Percentiles rank a stretch among this genome's conserved stretches.
phyloP scores from a whole-genome alignment of 30 jellyfish, hydroid and myxozoan species.

The Hydractinia echinata region DNA sequence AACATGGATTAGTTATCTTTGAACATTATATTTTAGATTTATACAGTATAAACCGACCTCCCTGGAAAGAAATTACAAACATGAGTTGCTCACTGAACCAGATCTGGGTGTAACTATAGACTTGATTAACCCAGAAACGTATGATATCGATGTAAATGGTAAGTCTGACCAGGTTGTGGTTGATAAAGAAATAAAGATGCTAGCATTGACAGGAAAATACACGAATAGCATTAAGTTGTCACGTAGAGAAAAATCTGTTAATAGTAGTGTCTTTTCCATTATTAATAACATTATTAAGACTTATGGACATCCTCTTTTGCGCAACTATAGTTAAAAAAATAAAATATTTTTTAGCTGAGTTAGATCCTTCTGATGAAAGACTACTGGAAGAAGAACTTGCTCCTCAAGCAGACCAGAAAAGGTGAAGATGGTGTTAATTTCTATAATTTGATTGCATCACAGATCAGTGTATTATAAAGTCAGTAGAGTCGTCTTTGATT shows the following conservation, averaged over 20 bases:
- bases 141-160: conserved; percentile 61
- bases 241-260: too few species aligned
- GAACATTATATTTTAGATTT: conserved; percentile 35
- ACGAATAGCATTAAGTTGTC: too few species aligned
- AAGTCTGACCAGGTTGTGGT: neutral
- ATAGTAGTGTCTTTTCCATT: too few species aligned
- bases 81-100: conserved; percentile 90
- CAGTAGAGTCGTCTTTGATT: too few species aligned
- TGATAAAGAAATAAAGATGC: too few species aligned
- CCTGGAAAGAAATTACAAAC: conserved; percentile 79
- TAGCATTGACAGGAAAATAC: too few species aligned
- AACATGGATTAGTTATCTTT: too few species aligned
- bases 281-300: too few species aligned
- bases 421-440: conserved; percentile 23
- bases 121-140: conserved; percentile 86
- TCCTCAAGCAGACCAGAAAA: conserved; percentile 74
- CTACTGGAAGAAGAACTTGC: conserved; percentile 81
- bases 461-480: too few species aligned
- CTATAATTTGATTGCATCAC: too few species aligned
- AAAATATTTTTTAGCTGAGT: conserved; percentile 32
- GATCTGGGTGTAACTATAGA: conserved; percentile 96
- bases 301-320: too few species aligned
- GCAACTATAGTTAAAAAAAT: too few species aligned
- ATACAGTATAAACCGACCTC: conserved; percentile 95
- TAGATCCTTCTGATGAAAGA: conserved; percentile 87